Evolutionary conservation across 2,888 invertebrate genomes (phyloP), one percentile per base, ranked within the genome.

Genomic region (Caenorhabditis uteleia): DNA sequence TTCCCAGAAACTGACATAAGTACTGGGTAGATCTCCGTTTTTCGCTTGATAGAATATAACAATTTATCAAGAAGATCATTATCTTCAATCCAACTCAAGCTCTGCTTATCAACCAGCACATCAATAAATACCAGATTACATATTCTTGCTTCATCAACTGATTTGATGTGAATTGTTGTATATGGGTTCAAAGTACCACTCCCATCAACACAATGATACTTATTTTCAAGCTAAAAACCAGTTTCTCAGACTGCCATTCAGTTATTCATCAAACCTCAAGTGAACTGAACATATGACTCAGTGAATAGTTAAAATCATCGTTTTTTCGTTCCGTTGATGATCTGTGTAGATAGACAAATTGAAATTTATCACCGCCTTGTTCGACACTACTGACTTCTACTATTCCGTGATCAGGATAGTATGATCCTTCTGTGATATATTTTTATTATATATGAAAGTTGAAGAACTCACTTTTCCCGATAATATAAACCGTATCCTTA

Each of bases 121-220:
- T 65, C 57, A 34, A 57, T 47, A 43, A 20, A 50, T 16, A 25
- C 47, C 38, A 56, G 44, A 16, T 47, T 40, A 39, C 56, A 51
- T 26, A 62, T 47, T 1, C 48, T 40, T n/a, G 21, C 45, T 31
- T 57, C 34, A 20, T 53, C 39, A 23, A 64, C 44, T 4, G 45
- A 27, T n/a, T 18, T 18, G n/a, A 65, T 49, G 50, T 55, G 51
- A 7, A 65, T 45, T 36, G 51, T 65, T 16, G 46, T 39, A 45
- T 65, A 65, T 1, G 54, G 33, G 20, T 58, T 48, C 25, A 65
- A 39, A 27, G 16, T 40, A 6, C 26, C 36, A 33, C 54, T 55
- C 38, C 54, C 65, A 31, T 65, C 65, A 31, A 65, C 51, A 44
- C 58, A 65, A 50, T 55, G 58, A 8, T 34, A 23, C 18, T 50